These are phyloP conservation scores for Tiliacea aurago DNA, from an alignment of 2,888 invertebrate species.

Conservation along the genomic window DNA sequence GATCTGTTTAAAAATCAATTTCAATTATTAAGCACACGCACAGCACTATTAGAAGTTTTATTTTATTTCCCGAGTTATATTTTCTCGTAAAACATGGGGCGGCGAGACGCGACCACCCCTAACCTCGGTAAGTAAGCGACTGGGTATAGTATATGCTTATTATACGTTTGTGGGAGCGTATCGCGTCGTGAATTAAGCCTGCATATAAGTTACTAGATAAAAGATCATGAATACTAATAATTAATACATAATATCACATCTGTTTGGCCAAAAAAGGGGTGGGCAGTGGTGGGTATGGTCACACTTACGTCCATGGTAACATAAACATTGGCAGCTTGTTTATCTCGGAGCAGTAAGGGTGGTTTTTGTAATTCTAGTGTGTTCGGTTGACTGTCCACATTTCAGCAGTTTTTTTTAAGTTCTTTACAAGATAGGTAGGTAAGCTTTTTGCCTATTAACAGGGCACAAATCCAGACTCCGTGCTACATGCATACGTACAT, in stretches of 20 bases:
- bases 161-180: conserved; percentile 28
- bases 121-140: conserved; percentile 47
- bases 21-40: conserved; percentile 18
- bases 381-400: neutral
- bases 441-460: no score
- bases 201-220: conserved; percentile 50
- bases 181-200: conserved; percentile 51
- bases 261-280: neutral
- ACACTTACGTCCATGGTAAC: neutral
- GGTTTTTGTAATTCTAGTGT: neutral
- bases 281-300: neutral
- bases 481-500: no score
- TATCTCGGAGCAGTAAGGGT: neutral
- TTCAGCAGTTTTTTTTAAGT: neutral
- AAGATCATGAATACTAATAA: conserved; percentile 44
- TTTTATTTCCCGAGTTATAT: conserved; percentile 38
- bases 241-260: neutral
- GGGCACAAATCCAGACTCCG: no score
- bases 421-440: neutral
- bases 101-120: conserved; percentile 52
- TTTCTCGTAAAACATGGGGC: conserved; percentile 41
- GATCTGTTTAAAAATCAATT: conserved; percentile 22
- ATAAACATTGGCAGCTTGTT: neutral
- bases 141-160: conserved; percentile 26
- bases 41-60: conserved; percentile 47